phyloP scores from a whole-genome alignment of 2,888 invertebrate genomes.

The Brassicogethes aeneus region DNA sequence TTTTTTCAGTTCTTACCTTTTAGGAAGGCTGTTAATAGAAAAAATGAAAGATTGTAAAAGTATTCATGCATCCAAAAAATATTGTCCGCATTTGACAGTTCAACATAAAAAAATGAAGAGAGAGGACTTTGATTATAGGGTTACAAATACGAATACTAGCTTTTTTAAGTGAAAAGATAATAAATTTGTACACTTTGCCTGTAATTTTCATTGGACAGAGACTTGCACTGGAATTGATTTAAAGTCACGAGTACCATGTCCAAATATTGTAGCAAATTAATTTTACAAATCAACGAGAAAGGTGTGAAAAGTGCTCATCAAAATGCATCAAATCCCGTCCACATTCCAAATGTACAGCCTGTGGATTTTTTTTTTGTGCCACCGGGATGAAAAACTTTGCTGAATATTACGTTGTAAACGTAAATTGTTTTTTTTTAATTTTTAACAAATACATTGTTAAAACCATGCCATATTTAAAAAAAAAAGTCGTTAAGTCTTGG shows the following conservation, averaged over 20 bases:
- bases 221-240: conserved; percentile 9
- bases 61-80: conserved; percentile 7
- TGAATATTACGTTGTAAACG: background rate
- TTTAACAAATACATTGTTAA: no score
- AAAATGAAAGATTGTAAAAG: conserved; percentile 14
- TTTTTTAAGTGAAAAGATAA: conserved; percentile 15
- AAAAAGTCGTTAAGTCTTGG: no score
- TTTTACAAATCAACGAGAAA: conserved; percentile 6
- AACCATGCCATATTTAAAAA: no score
- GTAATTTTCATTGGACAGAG: conserved; percentile 12
- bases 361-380: background rate
- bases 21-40: conserved; percentile 14
- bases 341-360: background rate
- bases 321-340: background rate
- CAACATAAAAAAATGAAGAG: background rate
- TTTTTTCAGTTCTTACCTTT: conserved; percentile 13
- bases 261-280: conserved; percentile 9
- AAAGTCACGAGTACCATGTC: conserved; percentile 8
- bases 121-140: conserved; percentile 9
- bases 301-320: background rate
- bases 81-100: background rate
- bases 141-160: conserved; percentile 7
- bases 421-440: no score
- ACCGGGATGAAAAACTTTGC: background rate
- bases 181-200: conserved; percentile 9